These are phyloP conservation scores for Hydrochoerus hydrochaeris DNA, from an alignment of 2,113 vertebrate genomes.

Conservation along the genomic window DNA sequence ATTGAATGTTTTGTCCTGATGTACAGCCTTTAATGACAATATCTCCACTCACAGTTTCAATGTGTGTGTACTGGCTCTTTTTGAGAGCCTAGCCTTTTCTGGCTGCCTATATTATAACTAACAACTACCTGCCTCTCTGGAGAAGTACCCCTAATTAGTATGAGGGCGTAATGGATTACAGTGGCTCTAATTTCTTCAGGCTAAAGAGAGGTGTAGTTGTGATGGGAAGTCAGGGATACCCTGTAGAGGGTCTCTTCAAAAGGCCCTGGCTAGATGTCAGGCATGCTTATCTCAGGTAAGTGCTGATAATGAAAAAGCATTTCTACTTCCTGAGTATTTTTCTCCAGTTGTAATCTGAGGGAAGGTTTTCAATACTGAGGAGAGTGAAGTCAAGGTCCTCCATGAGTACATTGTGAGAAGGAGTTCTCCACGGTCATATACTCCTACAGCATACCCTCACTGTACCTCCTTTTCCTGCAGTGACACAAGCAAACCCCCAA, in stretches of 20 bases:
- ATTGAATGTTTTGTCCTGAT: neutral
- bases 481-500: neutral
- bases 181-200: neutral
- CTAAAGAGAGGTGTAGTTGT: neutral
- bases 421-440: neutral
- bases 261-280: neutral
- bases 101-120: neutral
- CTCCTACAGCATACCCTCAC: neutral
- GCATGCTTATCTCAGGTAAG: neutral
- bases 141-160: neutral
- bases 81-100: neutral
- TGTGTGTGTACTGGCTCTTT: neutral
- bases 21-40: neutral
- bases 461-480: neutral
- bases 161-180: neutral
- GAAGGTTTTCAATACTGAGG: neutral
- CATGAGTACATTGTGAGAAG: neutral
- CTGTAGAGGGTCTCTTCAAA: neutral
- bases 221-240: neutral
- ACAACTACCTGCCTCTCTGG: too few relatives aligned
- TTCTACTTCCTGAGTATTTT: neutral
- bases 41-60: neutral
- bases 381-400: neutral
- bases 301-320: neutral
- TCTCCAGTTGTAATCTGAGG: neutral